Conservation (phyloP, 2,797 vertebrate genomes). For the Gadopsis bispinosus region DNA sequence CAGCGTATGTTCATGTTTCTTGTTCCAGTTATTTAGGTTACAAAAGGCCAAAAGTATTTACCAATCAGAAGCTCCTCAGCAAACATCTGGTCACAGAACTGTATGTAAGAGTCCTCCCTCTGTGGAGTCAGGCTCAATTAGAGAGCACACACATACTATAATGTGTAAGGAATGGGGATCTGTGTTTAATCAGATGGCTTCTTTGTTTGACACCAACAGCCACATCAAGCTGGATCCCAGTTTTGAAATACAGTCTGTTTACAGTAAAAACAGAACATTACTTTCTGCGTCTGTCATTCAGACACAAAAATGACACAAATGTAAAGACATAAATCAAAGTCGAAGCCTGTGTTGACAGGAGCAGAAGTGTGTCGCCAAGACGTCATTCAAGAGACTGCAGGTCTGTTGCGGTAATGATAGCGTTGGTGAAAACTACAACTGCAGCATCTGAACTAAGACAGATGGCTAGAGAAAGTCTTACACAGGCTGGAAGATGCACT, state of each 20-base stretch:
- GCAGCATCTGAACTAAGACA: neutral
- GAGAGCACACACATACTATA: conserved; percentile 48
- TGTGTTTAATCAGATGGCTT: conserved; percentile 44
- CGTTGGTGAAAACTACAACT: conserved; percentile 3
- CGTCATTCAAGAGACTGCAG: conserved; percentile 33
- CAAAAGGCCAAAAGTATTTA: conserved; percentile 10
- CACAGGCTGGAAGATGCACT: conserved; percentile 7
- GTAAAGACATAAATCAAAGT: conserved; percentile 40
- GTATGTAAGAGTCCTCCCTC: conserved; percentile 29
- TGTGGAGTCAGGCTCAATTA: conserved; percentile 58
- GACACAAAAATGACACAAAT: conserved; percentile 27
- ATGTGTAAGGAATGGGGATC: conserved; percentile 28
- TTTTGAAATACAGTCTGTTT: conserved; percentile 50
- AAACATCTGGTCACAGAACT: conserved; percentile 57
- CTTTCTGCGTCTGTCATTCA: conserved; percentile 46
- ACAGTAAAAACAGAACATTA: conserved; percentile 41
- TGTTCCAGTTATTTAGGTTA: conserved; percentile 1
- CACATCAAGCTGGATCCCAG: conserved; percentile 55
- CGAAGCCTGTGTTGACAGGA: conserved; percentile 37
- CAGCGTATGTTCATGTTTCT: neutral
- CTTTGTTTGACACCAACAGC: conserved; percentile 53
- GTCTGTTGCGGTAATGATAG: conserved; percentile 34
- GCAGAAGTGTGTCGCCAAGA: conserved; percentile 27
- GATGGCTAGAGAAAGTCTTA: neutral
- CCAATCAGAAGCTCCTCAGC: conserved; percentile 7